Evolutionary conservation across 2,888 invertebrate species (phyloP), one percentile per base, ranked within the genome.

Genomic region (Erebia aethiops): DNA sequence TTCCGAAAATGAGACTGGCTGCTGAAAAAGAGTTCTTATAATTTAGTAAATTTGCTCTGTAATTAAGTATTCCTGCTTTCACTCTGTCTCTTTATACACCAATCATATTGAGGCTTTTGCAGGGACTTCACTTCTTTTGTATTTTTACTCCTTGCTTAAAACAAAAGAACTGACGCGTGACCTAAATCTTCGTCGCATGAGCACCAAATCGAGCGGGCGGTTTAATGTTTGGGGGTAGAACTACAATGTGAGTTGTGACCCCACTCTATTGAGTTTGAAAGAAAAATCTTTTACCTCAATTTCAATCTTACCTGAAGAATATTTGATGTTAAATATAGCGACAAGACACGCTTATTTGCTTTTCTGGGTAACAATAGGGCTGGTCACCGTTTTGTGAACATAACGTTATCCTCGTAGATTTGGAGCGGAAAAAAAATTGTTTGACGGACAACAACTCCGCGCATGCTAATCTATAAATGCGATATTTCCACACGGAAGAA

Each of bases 301-400:
- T 21, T 21, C 21, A 21, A 21, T 13, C 13, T 18, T 61, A 61
- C 46, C 13, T 61, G 41, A 46, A 61, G 14, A 54, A 16, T 54
- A 18, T 54, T 9, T 18, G 61, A 61, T 61, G 46, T 61, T 43
- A 18, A 57, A 61, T 46, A 18, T 61, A 61, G 41, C 60, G 16
- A 10, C 11, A 43, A 10, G 3, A 10, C 16, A 60, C 16, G 43
- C 60, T 16, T 60, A 43, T 16, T 43, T 43, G 16, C 16, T 16
- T 60, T 41, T 43, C 14, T 0, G 14, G 5, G 57, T 57, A 8
- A 16, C 2, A 10, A 43, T 11, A 7, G 16, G 10, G 1, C 10
- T 3, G 8, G 16, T 60, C 10, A 1, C 21, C 1, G 13, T 26
- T 54, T 21, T 13, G 13, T 8, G 2, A 52, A 8, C 54, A 52